Evolutionary conservation across 2,888 invertebrate genomes (phyloP).

Genomic region (Amphiduros pacificus): DNA sequence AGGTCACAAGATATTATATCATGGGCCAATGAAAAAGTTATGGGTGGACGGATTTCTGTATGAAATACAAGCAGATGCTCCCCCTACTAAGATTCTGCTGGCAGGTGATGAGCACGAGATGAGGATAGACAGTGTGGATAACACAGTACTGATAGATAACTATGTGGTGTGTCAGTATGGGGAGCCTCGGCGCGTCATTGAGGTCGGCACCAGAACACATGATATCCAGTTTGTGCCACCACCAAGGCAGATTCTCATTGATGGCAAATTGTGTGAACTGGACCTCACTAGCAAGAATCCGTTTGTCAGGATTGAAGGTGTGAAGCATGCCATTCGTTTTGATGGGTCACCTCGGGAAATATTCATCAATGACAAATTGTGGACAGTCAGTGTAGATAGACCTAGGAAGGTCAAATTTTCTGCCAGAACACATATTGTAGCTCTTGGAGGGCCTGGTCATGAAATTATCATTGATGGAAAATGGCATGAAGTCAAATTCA

Average conservation of each 20-base stretch:
- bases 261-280: conserved; percentile 50
- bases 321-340: conserved; percentile 71
- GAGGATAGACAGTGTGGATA: conserved; percentile 82
- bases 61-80: conserved; percentile 53
- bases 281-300: conserved; percentile 47
- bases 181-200: conserved; percentile 71
- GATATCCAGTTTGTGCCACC: conserved; percentile 81
- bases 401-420: conserved; percentile 61
- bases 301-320: conserved; percentile 57
- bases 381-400: conserved; percentile 46
- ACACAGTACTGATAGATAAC: conserved; percentile 82
- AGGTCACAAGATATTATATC: conserved; percentile 41
- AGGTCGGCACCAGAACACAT: conserved; percentile 76
- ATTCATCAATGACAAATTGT: conserved; percentile 81
- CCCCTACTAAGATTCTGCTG: conserved; percentile 69
- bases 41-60: conserved; percentile 54
- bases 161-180: conserved; percentile 71
- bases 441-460: conserved; percentile 59
- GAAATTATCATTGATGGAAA: conserved; percentile 57
- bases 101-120: conserved; percentile 81
- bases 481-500: conserved; percentile 81
- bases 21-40: conserved; percentile 43
- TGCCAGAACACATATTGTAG: conserved; percentile 47
- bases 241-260: conserved; percentile 87
- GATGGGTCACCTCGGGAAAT: conserved; percentile 91